A percentile compares a stretch with the other conserved stretches of the same genome.
These are phyloP conservation scores for Lagopus muta DNA, from an alignment of 2,113 vertebrate genomes.

Conservation along the genomic window DNA sequence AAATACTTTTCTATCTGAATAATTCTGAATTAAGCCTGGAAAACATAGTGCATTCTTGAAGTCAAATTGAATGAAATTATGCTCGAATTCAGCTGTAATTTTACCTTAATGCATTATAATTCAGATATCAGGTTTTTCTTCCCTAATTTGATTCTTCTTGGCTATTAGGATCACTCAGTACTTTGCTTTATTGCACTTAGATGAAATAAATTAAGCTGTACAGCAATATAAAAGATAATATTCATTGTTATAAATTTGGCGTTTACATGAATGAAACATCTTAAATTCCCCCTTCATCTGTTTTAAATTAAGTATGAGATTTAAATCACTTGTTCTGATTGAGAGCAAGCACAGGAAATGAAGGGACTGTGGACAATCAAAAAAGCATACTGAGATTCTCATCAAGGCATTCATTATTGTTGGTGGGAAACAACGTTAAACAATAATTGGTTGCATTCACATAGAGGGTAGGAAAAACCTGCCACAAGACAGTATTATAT, in stretches of 20 bases:
- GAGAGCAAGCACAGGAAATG: constrained; percentile 16
- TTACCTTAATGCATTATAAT: constrained; percentile 58
- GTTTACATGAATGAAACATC: constrained; percentile 41
- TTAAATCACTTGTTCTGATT: constrained; percentile 51
- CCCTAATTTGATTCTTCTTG: constrained; percentile 51
- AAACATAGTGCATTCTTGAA: neutral
- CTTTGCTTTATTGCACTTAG: constrained; percentile 63
- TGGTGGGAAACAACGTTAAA: constrained; percentile 11
- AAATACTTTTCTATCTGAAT: neutral
- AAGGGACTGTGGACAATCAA: constrained; percentile 5
- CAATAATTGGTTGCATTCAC: constrained; percentile 22
- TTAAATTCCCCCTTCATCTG: constrained; percentile 47
- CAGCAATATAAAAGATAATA: constrained; percentile 45
- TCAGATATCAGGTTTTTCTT: constrained; percentile 53
- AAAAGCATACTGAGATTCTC: constrained; percentile 17
- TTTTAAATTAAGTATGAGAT: constrained; percentile 66
- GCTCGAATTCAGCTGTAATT: constrained; percentile 44
- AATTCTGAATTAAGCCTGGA: neutral
- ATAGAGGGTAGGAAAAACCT: neutral
- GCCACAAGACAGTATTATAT: neutral
- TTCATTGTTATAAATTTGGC: constrained; percentile 48
- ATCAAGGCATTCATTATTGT: constrained; percentile 30
- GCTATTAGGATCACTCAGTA: constrained; percentile 31
- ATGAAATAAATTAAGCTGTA: constrained; percentile 57
- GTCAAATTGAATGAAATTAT: constrained; percentile 41